Percentiles rank a stretch among this genome's conserved stretches.
These are phyloP conservation scores for Avahi laniger DNA, from an alignment of 2,797 vertebrate species.

Conservation along the genomic window DNA sequence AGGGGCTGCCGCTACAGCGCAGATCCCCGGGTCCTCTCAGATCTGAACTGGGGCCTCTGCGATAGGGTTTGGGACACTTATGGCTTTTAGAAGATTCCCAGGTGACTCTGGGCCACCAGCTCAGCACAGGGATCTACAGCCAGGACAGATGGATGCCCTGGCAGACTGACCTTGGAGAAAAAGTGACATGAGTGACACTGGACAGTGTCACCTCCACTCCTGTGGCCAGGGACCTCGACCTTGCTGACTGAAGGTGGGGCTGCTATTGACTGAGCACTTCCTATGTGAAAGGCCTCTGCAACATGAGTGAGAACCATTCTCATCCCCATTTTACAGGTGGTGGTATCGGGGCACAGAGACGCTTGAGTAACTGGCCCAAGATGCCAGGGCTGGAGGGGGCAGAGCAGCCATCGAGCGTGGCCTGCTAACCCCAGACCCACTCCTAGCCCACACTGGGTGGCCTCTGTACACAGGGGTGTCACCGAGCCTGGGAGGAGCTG, in stretches of 20 bases:
- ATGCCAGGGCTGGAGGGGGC: not conserved
- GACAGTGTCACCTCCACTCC: not conserved
- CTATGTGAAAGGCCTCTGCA: not conserved
- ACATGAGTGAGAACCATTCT: not conserved
- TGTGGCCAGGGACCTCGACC: not conserved
- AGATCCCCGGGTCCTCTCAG: not conserved
- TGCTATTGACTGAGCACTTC: not conserved
- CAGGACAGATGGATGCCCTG: not conserved
- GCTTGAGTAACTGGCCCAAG: not conserved
- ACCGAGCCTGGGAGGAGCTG: not conserved
- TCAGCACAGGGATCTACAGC: not conserved
- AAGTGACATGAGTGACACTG: too few species aligned
- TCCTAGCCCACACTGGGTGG: accelerated
- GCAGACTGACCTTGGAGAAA: not conserved
- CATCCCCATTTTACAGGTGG: not conserved
- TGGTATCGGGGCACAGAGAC: not conserved
- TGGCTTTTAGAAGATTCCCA: not conserved
- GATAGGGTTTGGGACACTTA: too few species aligned
- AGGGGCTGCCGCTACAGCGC: too few species aligned
- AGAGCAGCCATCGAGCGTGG: accelerated
- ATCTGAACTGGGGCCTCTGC: not conserved
- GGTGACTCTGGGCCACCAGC: not conserved
- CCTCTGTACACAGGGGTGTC: accelerated
- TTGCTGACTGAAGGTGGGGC: not conserved
- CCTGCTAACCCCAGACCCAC: not conserved